phyloP scores from a whole-genome alignment of 2,888 invertebrate genomes.

The Perithous albicinctus region DNA sequence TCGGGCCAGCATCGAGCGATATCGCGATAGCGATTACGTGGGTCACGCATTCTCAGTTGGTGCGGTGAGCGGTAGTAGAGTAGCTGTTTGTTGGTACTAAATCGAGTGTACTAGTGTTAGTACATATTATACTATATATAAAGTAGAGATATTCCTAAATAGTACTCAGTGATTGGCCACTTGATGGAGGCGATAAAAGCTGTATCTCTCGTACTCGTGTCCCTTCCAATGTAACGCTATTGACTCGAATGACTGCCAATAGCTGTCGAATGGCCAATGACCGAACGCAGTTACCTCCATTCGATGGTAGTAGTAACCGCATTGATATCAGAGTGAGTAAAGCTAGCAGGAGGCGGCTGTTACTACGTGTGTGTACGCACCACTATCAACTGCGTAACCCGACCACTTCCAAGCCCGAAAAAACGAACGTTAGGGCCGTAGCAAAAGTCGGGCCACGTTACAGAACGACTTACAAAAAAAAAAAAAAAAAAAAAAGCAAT shows the following conservation, averaged over 20 bases:
- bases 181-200: not conserved
- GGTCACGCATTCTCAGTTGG: constrained; percentile 7
- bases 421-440: constrained; percentile 27
- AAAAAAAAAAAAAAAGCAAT: constrained; percentile 16
- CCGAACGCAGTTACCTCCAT: not conserved
- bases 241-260: not conserved
- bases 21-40: constrained; percentile 25
- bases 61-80: not conserved
- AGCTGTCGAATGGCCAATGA: constrained; percentile 12
- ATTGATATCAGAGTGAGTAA: constrained; percentile 32
- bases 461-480: not conserved
- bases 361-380: constrained; percentile 8
- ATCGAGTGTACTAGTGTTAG: not conserved
- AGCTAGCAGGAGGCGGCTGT: constrained; percentile 2
- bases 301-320: constrained; percentile 8
- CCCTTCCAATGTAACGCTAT: not conserved
- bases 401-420: constrained; percentile 39
- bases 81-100: not conserved
- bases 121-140: not conserved
- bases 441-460: constrained; percentile 21
- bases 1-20: constrained; percentile 11
- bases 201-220: not conserved
- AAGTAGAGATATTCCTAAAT: too few relatives aligned
- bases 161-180: constrained; percentile 7
- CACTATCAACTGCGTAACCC: constrained; percentile 27